A percentile compares a stretch with the other conserved stretches of the same genome.
Conservation (phyloP, 30 jellyfish, hydroid and myxozoan species). For the Aurelia aurita complex sp. Pacific region DNA sequence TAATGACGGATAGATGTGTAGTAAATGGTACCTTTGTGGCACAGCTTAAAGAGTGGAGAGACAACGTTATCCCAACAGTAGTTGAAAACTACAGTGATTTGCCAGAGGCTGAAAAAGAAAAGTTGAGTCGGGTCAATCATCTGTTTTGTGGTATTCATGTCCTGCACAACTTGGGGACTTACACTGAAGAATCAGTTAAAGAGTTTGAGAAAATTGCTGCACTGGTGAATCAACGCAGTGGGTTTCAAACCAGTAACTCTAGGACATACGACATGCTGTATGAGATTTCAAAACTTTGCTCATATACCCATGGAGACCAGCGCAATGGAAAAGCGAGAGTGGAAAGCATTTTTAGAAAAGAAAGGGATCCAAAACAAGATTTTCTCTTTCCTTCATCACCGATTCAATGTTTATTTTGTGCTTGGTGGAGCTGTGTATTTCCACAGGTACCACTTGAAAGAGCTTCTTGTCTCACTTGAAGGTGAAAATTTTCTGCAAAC, state of each 20-base stretch:
- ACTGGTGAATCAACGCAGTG: slow-evolving; percentile 30
- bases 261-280: slow-evolving; percentile 28
- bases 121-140: slow-evolving; percentile 10
- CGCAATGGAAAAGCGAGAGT: slow-evolving; percentile 50
- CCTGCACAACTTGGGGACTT: slow-evolving; percentile 31
- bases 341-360: slow-evolving; percentile 40
- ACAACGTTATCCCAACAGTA: slow-evolving; percentile 8
- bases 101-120: slow-evolving; percentile 26
- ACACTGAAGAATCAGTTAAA: slow-evolving; percentile 32
- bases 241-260: slow-evolving; percentile 29
- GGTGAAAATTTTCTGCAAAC: no score
- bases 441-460: slow-evolving; percentile 44
- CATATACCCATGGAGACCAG: slow-evolving; percentile 64
- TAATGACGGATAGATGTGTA: slow-evolving; percentile 19
- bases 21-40: not conserved
- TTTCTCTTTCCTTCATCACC: slow-evolving; percentile 38
- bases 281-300: slow-evolving; percentile 28
- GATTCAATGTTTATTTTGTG: slow-evolving; percentile 29
- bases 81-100: slow-evolving; percentile 19
- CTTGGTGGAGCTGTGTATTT: slow-evolving; percentile 53
- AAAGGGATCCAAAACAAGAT: slow-evolving; percentile 7
- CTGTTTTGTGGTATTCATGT: slow-evolving; percentile 44
- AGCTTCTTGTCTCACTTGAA: not conserved
- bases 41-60: slow-evolving; percentile 33
- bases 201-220: slow-evolving; percentile 26